Evolutionary conservation across 1,140 invertebrate genomes (phyloP).

Genomic region (Hirudo medicinalis): DNA sequence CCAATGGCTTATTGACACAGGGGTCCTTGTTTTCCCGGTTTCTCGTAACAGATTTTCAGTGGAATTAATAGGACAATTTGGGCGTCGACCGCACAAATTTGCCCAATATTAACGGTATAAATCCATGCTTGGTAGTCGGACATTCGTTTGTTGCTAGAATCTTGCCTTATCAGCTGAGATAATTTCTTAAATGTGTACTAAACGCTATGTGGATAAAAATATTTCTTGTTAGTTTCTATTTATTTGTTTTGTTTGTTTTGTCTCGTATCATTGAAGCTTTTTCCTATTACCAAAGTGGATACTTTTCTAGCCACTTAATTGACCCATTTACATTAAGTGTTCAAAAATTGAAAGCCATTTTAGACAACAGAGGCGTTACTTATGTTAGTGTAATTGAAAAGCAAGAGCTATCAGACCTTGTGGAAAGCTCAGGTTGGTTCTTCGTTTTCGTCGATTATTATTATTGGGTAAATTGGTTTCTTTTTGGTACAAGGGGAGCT

Average conservation of each 20-base stretch:
- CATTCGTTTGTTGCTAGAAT: background rate
- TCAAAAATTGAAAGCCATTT: slow-evolving; percentile 42
- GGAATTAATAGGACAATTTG: background rate
- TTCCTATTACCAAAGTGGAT: slow-evolving; percentile 37
- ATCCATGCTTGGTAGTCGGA: background rate
- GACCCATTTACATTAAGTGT: slow-evolving; percentile 45
- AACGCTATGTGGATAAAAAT: slow-evolving; percentile 38
- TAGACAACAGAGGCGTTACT: slow-evolving; percentile 45
- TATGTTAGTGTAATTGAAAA: slow-evolving; percentile 46
- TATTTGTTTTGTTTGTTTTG: slow-evolving; percentile 37
- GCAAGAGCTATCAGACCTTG: slow-evolving; percentile 42
- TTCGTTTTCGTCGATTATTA: background rate
- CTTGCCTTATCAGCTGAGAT: slow-evolving; percentile 1
- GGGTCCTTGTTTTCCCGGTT: too few relatives aligned
- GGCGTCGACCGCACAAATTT: background rate
- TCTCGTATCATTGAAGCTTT: slow-evolving; percentile 39
- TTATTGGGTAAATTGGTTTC: background rate
- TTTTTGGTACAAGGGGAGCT: slow-evolving; percentile 3
- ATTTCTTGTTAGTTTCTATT: slow-evolving; percentile 36
- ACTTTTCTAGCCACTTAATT: slow-evolving; percentile 34
- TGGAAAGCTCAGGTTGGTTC: slow-evolving; percentile 42
- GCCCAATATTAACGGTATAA: background rate
- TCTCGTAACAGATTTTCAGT: background rate
- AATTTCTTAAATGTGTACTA: too few relatives aligned
- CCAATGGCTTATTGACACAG: background rate